Evolutionary conservation across 2,797 vertebrate genomes (phyloP).

Genomic region (Microctenopoma steveboyesi): DNA sequence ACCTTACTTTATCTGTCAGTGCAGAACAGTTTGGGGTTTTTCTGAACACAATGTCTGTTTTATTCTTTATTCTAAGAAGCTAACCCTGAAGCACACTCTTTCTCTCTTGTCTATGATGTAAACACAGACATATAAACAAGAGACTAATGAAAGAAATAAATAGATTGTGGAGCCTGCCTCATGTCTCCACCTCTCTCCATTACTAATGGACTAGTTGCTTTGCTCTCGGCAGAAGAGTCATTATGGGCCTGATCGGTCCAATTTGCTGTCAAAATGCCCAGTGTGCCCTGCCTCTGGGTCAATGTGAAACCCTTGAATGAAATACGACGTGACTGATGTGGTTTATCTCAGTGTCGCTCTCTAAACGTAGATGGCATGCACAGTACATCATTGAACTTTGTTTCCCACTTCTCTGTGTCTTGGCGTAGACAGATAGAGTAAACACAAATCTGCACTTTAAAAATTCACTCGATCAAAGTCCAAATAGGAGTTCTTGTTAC

Average conservation of each 20-base stretch:
- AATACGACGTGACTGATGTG: slow-evolving; percentile 52
- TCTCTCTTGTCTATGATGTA: slow-evolving; percentile 25
- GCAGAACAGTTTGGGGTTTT: too few relatives aligned
- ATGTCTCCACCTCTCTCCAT: slow-evolving; percentile 54
- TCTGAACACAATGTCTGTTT: too few relatives aligned
- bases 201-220: slow-evolving; percentile 71
- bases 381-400: neutral
- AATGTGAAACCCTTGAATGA: slow-evolving; percentile 46
- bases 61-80: too few relatives aligned
- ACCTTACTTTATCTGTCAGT: too few relatives aligned
- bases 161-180: slow-evolving; percentile 54
- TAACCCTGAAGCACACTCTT: neutral
- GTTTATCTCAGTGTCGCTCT: slow-evolving; percentile 35
- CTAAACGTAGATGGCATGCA: slow-evolving; percentile 13
- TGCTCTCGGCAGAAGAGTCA: slow-evolving; percentile 63
- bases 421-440: neutral
- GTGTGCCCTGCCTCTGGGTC: slow-evolving; percentile 51
- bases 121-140: slow-evolving; percentile 53
- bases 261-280: slow-evolving; percentile 72
- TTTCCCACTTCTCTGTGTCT: slow-evolving; percentile 5
- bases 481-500: slow-evolving; percentile 15
- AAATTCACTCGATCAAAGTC: slow-evolving; percentile 22
- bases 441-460: slow-evolving; percentile 21
- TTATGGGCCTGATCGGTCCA: slow-evolving; percentile 71
- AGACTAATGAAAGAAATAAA: slow-evolving; percentile 73